phyloP scores from a whole-genome alignment of 2,888 invertebrate genomes.

The Stenurella melanura region DNA sequence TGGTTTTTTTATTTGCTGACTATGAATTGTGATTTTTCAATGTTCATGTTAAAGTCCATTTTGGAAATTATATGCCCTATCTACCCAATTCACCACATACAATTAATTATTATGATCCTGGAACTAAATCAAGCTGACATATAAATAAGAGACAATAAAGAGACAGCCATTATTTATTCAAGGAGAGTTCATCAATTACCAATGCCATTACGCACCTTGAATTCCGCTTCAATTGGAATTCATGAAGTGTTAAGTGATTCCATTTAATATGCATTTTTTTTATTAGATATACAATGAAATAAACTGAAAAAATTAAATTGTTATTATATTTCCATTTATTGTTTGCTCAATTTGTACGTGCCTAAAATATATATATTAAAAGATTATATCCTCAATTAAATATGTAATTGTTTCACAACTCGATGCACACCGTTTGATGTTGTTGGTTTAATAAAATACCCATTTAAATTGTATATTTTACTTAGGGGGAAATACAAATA shows the following conservation, averaged over 20 bases:
- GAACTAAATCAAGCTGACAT: neutral
- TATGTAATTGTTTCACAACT: slow-evolving; percentile 10
- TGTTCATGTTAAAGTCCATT: too few species aligned
- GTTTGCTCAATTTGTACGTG: neutral
- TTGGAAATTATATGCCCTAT: too few species aligned
- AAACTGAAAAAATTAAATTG: neutral
- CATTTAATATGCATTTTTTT: neutral
- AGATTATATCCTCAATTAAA: slow-evolving; percentile 20
- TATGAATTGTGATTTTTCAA: too few species aligned
- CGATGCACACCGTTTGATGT: slow-evolving; percentile 29
- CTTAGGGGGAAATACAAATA: too few species aligned
- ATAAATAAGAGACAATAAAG: neutral
- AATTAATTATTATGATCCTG: neutral
- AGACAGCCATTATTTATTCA: neutral
- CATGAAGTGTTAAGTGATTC: neutral
- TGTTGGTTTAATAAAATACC: neutral
- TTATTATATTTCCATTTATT: neutral
- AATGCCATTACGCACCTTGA: neutral
- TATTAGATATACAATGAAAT: neutral
- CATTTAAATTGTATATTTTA: too few species aligned
- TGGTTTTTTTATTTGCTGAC: too few species aligned
- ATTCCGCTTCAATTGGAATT: neutral
- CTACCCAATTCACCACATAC: too few species aligned
- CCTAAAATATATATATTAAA: neutral
- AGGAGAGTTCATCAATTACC: neutral